Evolutionary conservation across 2,888 invertebrate genomes (phyloP).

Genomic region (Chromoteleia sp.): DNA sequence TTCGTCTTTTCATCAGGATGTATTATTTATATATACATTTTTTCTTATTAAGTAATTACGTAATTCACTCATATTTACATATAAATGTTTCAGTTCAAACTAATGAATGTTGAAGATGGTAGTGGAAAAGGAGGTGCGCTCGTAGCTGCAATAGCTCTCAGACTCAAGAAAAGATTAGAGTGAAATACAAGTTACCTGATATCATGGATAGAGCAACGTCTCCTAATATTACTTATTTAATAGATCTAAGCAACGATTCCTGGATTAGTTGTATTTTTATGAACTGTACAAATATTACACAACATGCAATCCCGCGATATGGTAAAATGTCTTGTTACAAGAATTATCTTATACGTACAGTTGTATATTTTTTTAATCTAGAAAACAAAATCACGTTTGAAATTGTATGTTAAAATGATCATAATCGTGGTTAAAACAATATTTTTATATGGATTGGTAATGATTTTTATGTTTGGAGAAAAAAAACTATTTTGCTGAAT

Average conservation of each 20-base stretch:
- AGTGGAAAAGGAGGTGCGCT: constrained; percentile 93
- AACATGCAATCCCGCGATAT: neutral
- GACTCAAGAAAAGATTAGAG: constrained; percentile 85
- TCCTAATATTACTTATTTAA: constrained; percentile 14
- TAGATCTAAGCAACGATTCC: neutral
- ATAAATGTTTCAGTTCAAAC: constrained; percentile 86
- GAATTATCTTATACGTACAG: neutral
- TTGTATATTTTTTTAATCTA: neutral
- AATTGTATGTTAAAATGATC: neutral
- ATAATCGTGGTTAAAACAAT: neutral
- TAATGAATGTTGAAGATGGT: constrained; percentile 91
- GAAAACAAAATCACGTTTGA: neutral
- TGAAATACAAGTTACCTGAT: constrained; percentile 67
- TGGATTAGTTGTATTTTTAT: constrained; percentile 24
- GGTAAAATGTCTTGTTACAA: neutral
- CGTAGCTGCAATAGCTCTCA: constrained; percentile 90
- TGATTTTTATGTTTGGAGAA: too few relatives aligned
- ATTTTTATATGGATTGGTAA: neutral
- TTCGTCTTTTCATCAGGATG: too few relatives aligned
- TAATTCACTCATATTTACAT: neutral
- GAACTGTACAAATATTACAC: constrained; percentile 9
- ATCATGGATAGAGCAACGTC: neutral
- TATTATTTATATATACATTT: too few relatives aligned
- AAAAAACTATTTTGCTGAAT: neutral
- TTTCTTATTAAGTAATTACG: too few relatives aligned